Evolutionary conservation across 2,888 invertebrate genomes (phyloP).

Genomic region (Apotomis betuletana): DNA sequence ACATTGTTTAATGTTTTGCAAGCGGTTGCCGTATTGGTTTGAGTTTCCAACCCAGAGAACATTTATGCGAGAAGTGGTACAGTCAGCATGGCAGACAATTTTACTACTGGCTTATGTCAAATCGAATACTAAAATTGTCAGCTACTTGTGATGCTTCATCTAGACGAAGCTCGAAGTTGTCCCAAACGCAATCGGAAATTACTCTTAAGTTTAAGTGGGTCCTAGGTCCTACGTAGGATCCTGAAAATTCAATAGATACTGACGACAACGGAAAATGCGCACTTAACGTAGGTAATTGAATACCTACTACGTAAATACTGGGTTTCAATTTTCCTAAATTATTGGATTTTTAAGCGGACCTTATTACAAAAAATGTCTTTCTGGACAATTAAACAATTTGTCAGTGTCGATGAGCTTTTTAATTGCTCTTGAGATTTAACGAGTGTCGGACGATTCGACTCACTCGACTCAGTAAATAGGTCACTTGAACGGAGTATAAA

Average conservation of each 20-base stretch:
- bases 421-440: conserved; percentile 13
- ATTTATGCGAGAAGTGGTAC: neutral
- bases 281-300: no score
- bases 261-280: no score
- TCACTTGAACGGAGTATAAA: neutral
- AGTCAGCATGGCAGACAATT: no score
- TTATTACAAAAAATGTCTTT: conserved; percentile 19
- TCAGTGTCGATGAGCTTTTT: conserved; percentile 3
- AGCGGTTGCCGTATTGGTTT: neutral
- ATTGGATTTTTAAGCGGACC: neutral
- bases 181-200: no score
- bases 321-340: neutral
- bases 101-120: no score
- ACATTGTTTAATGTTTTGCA: neutral
- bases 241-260: no score
- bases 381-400: conserved; percentile 20
- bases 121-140: no score
- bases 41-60: neutral
- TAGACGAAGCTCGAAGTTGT: no score
- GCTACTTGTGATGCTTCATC: no score
- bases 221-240: no score
- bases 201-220: no score
- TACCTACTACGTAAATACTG: no score
- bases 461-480: conserved; percentile 2
- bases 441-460: neutral